Percentiles rank a stretch among this genome's conserved stretches.
phyloP scores from a whole-genome alignment of 2,888 invertebrate species.

The Troglohyphantes excavatus region DNA sequence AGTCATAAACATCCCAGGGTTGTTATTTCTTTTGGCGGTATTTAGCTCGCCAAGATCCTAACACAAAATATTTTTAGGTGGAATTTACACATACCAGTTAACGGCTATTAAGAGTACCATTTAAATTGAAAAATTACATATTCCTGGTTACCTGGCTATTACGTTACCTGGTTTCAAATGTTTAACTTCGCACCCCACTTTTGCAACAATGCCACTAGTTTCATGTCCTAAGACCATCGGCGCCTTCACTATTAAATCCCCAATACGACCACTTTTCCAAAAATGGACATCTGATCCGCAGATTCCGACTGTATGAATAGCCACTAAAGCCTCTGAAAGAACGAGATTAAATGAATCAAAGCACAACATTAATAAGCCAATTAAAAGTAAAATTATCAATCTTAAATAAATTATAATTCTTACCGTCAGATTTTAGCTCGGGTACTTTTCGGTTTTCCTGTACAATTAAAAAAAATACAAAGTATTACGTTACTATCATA shows the following conservation, averaged over 20 bases:
- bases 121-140: no score
- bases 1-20: no score
- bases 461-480: background rate
- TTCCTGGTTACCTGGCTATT: no score
- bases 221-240: slow-evolving; percentile 99
- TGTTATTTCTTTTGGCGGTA: no score
- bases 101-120: no score
- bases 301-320: slow-evolving; percentile 89
- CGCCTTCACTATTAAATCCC: slow-evolving; percentile 90
- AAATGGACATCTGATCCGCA: slow-evolving; percentile 98
- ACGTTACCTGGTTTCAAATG: slow-evolving; percentile 85
- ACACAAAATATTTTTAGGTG: no score
- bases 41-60: no score
- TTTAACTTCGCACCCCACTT: slow-evolving; percentile 87
- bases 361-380: background rate
- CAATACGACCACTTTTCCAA: slow-evolving; percentile 91
- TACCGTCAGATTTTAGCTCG: slow-evolving; percentile 34
- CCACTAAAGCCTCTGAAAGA: slow-evolving; percentile 77
- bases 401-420: no score
- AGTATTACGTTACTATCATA: background rate
- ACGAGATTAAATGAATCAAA: background rate
- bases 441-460: slow-evolving; percentile 43
- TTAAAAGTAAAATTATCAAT: background rate
- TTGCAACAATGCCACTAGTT: slow-evolving; percentile 85
- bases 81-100: no score